Percentiles rank a stretch among this genome's conserved stretches.
Conservation (phyloP, 2,888 invertebrate genomes). For the Capitulum mitella region DNA sequence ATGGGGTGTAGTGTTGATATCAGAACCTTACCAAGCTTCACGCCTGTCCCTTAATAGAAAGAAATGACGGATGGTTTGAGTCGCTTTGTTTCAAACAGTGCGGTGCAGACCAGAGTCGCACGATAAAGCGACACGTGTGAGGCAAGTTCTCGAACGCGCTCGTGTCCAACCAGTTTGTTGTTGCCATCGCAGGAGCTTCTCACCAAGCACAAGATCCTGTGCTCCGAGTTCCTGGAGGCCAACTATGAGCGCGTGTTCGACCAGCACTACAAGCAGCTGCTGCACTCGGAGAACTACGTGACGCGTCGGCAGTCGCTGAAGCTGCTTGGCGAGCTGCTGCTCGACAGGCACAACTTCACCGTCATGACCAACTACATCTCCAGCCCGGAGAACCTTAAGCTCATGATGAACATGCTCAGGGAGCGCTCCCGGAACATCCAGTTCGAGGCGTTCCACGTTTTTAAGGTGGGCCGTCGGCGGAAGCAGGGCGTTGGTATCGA, state of each 20-base stretch:
- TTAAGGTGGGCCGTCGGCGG: conserved; percentile 68
- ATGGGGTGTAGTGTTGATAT: too few species aligned
- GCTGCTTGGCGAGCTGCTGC: conserved; percentile 87
- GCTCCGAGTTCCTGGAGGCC: conserved; percentile 96
- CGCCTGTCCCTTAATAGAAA: too few species aligned
- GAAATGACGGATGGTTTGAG: too few species aligned
- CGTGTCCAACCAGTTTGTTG: too few species aligned
- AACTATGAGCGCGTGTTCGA: conserved; percentile 98
- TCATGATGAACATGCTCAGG: conserved; percentile 99
- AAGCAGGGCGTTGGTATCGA: too few species aligned
- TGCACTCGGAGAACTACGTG: conserved; percentile 99
- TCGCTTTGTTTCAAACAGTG: too few species aligned
- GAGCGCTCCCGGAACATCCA: conserved; percentile 99
- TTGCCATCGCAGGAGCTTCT: conserved; percentile 84
- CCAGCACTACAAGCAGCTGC: conserved; percentile 82
- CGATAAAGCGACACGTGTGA: too few species aligned
- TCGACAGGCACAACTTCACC: conserved; percentile 97
- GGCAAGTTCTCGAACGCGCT: too few species aligned
- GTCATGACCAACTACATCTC: conserved; percentile 97
- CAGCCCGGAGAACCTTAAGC: conserved; percentile 97
- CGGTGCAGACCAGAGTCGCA: too few species aligned
- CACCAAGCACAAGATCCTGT: conserved; percentile 88
- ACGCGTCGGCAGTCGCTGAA: conserved; percentile 97
- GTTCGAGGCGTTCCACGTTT: conserved; percentile 99
- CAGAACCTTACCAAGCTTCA: too few species aligned